Evolutionary conservation across 2,113 vertebrate genomes (phyloP).

Genomic region (Periophthalmodon schlosseri): DNA sequence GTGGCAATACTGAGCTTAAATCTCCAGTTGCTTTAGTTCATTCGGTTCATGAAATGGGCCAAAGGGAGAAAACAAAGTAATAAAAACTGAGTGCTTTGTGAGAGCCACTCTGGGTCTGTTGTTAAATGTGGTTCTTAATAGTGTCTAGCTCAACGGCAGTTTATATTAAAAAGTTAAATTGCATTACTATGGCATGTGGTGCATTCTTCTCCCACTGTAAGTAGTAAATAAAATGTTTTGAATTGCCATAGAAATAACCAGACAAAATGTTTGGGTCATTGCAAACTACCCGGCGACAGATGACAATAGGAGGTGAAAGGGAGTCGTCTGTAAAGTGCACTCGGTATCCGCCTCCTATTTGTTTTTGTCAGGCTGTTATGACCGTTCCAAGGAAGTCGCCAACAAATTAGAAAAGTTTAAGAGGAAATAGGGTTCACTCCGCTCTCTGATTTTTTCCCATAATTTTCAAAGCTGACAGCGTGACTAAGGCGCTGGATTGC

Average conservation of each 20-base stretch:
- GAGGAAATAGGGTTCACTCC: slow-evolving; percentile 65
- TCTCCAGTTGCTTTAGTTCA: slow-evolving; percentile 25
- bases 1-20: neutral
- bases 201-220: neutral
- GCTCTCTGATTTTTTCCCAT: slow-evolving; percentile 6
- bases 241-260: neutral
- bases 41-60: slow-evolving; percentile 51
- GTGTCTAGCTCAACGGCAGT: slow-evolving; percentile 14
- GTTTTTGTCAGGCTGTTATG: slow-evolving; percentile 73
- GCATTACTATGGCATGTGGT: neutral
- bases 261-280: slow-evolving; percentile 49
- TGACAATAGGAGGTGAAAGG: slow-evolving; percentile 73
- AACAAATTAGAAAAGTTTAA: slow-evolving; percentile 47
- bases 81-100: slow-evolving; percentile 42
- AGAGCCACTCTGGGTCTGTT: slow-evolving; percentile 46
- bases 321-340: slow-evolving; percentile 34
- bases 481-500: slow-evolving; percentile 26
- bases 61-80: slow-evolving; percentile 58
- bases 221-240: neutral
- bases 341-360: slow-evolving; percentile 63
- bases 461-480: slow-evolving; percentile 13
- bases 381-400: slow-evolving; percentile 77
- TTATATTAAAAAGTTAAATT: neutral
- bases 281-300: slow-evolving; percentile 54
- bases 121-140: slow-evolving; percentile 18